These are phyloP conservation scores for Therioaphis trifolii DNA, from an alignment of 2,888 invertebrate species.

Conservation along the genomic window DNA sequence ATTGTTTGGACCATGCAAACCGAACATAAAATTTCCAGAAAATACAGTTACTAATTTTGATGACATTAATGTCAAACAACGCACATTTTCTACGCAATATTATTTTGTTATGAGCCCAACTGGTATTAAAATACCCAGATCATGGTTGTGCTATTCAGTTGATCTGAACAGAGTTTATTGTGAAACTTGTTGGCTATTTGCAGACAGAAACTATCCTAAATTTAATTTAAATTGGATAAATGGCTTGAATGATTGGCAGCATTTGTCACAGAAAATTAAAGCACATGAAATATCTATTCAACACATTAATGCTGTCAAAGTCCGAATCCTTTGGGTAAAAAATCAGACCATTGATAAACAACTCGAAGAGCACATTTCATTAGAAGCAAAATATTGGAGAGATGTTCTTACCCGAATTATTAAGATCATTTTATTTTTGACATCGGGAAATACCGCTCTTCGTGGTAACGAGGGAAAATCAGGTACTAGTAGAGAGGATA, in stretches of 20 bases:
- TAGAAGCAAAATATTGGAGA: constrained; percentile 26
- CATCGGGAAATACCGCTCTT: too few relatives aligned
- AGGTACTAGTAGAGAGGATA: too few relatives aligned
- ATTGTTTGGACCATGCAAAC: neutral
- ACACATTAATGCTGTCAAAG: constrained; percentile 16
- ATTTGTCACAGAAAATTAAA: too few relatives aligned
- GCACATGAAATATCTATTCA: constrained; percentile 23
- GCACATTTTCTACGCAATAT: constrained; percentile 7
- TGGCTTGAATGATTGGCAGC: constrained; percentile 25
- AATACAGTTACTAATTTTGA: neutral
- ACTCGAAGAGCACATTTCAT: neutral
- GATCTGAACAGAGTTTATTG: constrained; percentile 12
- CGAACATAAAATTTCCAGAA: neutral
- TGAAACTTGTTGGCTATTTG: constrained; percentile 37
- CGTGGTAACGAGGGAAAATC: too few relatives aligned
- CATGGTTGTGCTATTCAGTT: too few relatives aligned
- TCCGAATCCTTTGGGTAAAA: constrained; percentile 1
- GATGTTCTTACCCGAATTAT: constrained; percentile 5
- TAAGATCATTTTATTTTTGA: constrained; percentile 16
- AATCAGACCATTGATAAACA: neutral
- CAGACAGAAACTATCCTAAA: neutral
- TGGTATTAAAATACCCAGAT: neutral
- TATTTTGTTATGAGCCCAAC: neutral
- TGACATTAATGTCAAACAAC: neutral
- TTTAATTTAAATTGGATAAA: constrained; percentile 22